Percentiles rank a stretch among this genome's conserved stretches.
Evolutionary conservation across 2,797 vertebrate species (phyloP).

Genomic region (Etheostoma perlongum): DNA sequence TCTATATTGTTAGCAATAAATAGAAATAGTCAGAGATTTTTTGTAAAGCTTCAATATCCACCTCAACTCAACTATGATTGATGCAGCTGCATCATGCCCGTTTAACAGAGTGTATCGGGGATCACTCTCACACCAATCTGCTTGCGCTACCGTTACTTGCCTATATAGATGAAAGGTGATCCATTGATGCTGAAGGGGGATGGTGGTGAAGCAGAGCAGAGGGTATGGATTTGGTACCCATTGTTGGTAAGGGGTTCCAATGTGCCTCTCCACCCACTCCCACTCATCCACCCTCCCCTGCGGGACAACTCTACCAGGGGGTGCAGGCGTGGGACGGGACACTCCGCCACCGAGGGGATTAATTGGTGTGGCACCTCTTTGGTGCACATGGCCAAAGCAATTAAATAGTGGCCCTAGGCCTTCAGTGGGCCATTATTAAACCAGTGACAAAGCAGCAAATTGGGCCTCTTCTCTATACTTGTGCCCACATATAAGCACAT

Average conservation of each 20-base stretch:
- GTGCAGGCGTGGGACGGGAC: slow-evolving; percentile 64
- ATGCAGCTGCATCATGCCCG: background rate
- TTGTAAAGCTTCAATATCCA: background rate
- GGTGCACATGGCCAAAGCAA: slow-evolving; percentile 79
- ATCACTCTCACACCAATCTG: slow-evolving; percentile 24
- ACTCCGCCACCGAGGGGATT: slow-evolving; percentile 71
- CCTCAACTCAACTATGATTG: slow-evolving; percentile 13
- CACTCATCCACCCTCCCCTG: slow-evolving; percentile 60
- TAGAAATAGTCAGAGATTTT: background rate
- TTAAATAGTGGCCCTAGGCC: slow-evolving; percentile 84
- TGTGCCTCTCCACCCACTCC: slow-evolving; percentile 45
- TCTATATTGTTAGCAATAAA: background rate
- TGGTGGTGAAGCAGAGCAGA: slow-evolving; percentile 33
- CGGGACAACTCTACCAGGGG: slow-evolving; percentile 64
- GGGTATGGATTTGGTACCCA: slow-evolving; percentile 65
- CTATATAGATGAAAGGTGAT: slow-evolving; percentile 60
- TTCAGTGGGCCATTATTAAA: slow-evolving; percentile 71
- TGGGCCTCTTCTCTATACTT: slow-evolving; percentile 52
- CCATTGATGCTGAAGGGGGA: slow-evolving; percentile 49
- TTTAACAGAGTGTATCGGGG: slow-evolving; percentile 11
- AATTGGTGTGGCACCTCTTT: slow-evolving; percentile 83
- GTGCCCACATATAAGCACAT: slow-evolving; percentile 39
- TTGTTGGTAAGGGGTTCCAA: slow-evolving; percentile 54
- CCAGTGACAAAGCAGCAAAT: slow-evolving; percentile 74
- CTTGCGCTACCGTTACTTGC: slow-evolving; percentile 17